Percentiles rank a stretch among this genome's conserved stretches.
Evolutionary conservation across 1,140 invertebrate genomes (phyloP).

Genomic region (Tetraneura akinire): DNA sequence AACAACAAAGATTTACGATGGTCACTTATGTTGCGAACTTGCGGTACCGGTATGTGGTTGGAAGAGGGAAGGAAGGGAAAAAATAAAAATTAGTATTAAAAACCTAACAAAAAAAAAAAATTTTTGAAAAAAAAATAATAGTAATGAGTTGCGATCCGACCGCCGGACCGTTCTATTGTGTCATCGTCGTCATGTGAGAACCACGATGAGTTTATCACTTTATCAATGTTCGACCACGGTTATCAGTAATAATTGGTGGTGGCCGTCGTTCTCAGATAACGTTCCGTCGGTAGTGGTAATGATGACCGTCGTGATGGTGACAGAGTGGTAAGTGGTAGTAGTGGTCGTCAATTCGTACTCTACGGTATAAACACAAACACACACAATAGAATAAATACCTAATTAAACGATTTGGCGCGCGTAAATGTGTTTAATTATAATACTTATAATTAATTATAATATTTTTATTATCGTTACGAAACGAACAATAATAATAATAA

Average conservation of each 20-base stretch:
- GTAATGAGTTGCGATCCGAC: background rate
- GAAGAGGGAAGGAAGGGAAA: background rate
- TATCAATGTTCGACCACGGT: too few relatives aligned
- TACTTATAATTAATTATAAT: too few relatives aligned
- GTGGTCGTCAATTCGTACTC: background rate
- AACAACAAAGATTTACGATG: background rate
- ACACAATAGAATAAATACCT: too few relatives aligned
- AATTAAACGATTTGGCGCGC: too few relatives aligned
- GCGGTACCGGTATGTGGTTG: background rate
- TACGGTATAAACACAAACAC: background rate
- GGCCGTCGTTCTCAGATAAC: background rate
- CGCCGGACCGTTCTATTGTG: background rate
- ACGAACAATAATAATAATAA: background rate
- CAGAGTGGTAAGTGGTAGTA: background rate
- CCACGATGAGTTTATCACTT: conserved; percentile 1
- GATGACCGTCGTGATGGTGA: background rate
- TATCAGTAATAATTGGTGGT: background rate
- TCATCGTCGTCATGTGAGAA: background rate
- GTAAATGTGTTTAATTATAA: too few relatives aligned
- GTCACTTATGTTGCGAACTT: too few relatives aligned
- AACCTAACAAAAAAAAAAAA: background rate
- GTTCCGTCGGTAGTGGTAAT: background rate
- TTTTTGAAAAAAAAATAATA: background rate
- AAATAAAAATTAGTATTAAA: background rate
- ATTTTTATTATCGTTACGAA: too few relatives aligned